Conservation (phyloP, 1,140 invertebrate genomes). For the Drosophila triauraria region DNA sequence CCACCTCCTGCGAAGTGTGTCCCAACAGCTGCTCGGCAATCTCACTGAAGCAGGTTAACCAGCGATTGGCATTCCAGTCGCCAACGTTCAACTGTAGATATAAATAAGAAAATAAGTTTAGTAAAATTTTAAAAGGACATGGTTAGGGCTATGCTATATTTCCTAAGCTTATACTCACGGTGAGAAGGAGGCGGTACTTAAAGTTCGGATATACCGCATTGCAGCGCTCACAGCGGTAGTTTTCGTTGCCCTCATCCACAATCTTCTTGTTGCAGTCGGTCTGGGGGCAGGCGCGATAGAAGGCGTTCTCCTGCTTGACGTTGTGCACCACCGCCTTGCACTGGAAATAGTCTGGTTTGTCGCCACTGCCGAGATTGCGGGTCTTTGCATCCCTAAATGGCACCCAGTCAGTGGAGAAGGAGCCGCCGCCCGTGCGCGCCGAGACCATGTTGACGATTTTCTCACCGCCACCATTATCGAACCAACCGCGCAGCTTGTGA, state of each 20-base stretch:
- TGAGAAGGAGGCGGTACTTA: slow-evolving; percentile 93
- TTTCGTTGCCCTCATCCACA: slow-evolving; percentile 92
- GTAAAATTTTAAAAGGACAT: background rate
- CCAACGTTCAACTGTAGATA: slow-evolving; percentile 89
- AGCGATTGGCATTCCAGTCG: slow-evolving; percentile 92
- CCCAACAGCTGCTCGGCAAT: slow-evolving; percentile 93
- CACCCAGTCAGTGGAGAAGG: slow-evolving; percentile 87
- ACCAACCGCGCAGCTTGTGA: slow-evolving; percentile 95
- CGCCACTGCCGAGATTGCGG: slow-evolving; percentile 88
- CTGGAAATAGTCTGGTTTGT: slow-evolving; percentile 93
- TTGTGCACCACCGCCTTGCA: slow-evolving; percentile 89
- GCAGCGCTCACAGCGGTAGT: slow-evolving; percentile 98
- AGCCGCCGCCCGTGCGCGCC: slow-evolving; percentile 85
- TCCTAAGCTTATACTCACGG: slow-evolving; percentile 88
- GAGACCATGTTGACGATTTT: slow-evolving; percentile 89
- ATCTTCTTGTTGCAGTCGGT: slow-evolving; percentile 97
- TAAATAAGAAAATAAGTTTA: background rate
- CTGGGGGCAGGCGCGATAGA: slow-evolving; percentile 96
- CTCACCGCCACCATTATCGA: slow-evolving; percentile 90
- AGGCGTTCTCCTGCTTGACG: slow-evolving; percentile 88
- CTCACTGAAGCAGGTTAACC: slow-evolving; percentile 96
- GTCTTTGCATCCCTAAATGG: slow-evolving; percentile 90
- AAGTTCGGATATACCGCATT: slow-evolving; percentile 93
- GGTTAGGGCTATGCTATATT: no score
- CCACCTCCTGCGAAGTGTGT: slow-evolving; percentile 91